Evolutionary conservation across 2,888 invertebrate genomes (phyloP), one percentile per base, ranked within the genome.

Genomic region (Drepanosiphum platanoidis): DNA sequence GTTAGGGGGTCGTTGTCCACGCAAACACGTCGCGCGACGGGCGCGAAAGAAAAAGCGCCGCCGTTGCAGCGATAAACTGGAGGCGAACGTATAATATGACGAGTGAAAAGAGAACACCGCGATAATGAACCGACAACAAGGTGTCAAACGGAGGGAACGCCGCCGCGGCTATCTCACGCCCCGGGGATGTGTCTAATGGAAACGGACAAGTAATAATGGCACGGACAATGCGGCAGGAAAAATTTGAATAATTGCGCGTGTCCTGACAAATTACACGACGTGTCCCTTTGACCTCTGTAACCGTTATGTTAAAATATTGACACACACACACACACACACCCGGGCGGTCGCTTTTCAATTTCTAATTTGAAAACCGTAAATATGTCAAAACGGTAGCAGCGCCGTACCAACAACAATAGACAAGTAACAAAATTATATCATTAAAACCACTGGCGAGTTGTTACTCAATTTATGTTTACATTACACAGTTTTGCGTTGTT

Each of bases 161-260:
- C 39, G 83, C 58, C 68, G 15, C 46, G 58, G 83, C 58, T 75
- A 84, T 84, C 84, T 84, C 84, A 84, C 84, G 84, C 68, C 77
- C 77, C 58, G 77, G 75, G 77, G 68, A 77, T 75, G 52, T 34
- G 30, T 46, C 34, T 83, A 83, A 75, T 75, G 52, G 66, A 75
- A 46, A 84, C 68, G 52, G 77, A 77, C 84, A 68, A 52, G 58
- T 18, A 36, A 75, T 52, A 58, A 77, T 39, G 18, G 1, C 27
- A 42, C 13, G 36, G 64, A 84, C 84, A 84, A 84, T 83, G 30
- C 46, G 27, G 58, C 66, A 15, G 58, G 66, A 77, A 68, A 9
- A 75, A 84, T 84, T 77, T 84, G 84, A 84, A 84, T 84, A 84
- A 84, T 84, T 84, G 68, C 84, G 75, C 84, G 84, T 84, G 84